Evolutionary conservation across 2,888 invertebrate genomes (phyloP), one percentile per base, ranked within the genome.

Genomic region (Ceramica pisi): DNA sequence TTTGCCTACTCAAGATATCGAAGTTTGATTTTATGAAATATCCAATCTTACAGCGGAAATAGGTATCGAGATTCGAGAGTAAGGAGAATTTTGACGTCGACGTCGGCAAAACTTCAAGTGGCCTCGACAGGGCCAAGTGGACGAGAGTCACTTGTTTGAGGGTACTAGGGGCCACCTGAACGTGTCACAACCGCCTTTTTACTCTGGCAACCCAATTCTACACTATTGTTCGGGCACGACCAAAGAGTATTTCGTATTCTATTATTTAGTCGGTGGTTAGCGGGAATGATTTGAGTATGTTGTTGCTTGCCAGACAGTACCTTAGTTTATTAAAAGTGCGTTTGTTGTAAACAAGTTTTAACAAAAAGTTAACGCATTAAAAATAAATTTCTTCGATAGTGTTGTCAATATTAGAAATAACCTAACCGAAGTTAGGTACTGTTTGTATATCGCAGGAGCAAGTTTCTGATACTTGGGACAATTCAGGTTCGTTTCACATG

Each of bases 131-230:
- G 82, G 87, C 73, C 71, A 64, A 84, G 88, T 87, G 85, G 86
- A 85, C 84, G 82, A 82, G 85, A 85, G 86, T 81, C 87, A 79
- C 83, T 87, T 83, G 79, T 80, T 81, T 82, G 75, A 83, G 81
- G 80, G 81, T 84, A 81, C 86, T 83, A 71, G 75, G 73, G 81
- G 86, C 90, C 89, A 92, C 91, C 90, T 92, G 92, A 90, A 90
- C 90, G 89, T 91, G 90, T 90, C 89, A 65, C 87, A 78, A 84
- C 83, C 75, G 87, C 80, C 86, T 87, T 92, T 92, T 90, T 90
- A 89, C 66, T 71, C 73, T 80, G 86, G 83, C 84, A 87, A 87
- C 86, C 86, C 81, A 88, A 86, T 86, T 89, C 85, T 86, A 86
- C 84, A 90, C 89, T 86, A 90, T 92, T 92, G 92, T 92, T 92